Conservation (phyloP, 2,888 invertebrate genomes). For the Spilarctia lutea region DNA sequence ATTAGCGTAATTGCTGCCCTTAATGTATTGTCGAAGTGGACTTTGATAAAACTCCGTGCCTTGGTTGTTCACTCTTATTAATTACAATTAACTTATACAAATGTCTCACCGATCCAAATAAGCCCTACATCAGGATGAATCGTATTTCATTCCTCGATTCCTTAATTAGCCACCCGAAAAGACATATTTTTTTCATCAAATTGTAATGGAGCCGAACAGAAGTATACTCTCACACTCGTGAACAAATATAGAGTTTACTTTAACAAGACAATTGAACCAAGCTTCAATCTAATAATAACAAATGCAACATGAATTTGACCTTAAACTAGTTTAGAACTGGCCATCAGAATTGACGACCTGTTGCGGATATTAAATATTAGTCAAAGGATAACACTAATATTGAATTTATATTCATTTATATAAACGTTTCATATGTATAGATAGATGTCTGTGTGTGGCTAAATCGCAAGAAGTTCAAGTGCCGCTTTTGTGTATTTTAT, state of each 20-base stretch:
- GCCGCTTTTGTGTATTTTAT: no score
- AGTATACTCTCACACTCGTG: neutral
- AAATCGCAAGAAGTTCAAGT: neutral
- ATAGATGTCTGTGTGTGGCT: neutral
- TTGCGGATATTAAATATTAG: neutral
- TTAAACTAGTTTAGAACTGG: neutral
- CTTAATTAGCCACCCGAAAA: no score
- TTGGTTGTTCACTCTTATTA: no score
- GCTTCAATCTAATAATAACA: slow-evolving; percentile 1
- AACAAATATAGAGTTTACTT: neutral
- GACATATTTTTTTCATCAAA: no score
- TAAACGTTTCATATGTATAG: neutral
- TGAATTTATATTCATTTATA: neutral
- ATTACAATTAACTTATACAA: no score
- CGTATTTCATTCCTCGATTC: no score
- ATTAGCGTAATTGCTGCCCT: neutral
- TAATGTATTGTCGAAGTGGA: neutral
- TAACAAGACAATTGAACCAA: neutral
- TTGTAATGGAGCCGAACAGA: no score
- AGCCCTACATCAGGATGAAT: no score
- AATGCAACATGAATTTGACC: slow-evolving; percentile 1
- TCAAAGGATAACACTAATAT: neutral
- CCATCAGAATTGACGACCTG: neutral
- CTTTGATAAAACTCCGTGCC: neutral
- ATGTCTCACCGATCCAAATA: no score